Conservation (phyloP, 2,113 vertebrate species). For the Onychorhynchus coronatus region DNA sequence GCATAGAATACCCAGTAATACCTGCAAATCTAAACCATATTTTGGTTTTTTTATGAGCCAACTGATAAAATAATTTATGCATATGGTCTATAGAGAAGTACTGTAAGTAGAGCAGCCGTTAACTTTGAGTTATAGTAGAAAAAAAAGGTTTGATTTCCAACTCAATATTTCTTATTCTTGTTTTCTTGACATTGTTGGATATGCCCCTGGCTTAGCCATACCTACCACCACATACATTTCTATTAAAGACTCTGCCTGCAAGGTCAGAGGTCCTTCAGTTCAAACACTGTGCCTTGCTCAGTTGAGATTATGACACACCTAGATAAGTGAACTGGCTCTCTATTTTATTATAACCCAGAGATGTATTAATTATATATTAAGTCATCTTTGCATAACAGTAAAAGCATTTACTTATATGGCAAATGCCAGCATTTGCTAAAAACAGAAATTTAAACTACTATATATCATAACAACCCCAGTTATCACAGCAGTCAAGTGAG, state of each 20-base stretch:
- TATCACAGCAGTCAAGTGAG: neutral
- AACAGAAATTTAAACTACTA: neutral
- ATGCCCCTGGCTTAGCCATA: neutral
- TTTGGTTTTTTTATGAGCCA: neutral
- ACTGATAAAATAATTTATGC: neutral
- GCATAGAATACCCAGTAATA: neutral
- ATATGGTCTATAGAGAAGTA: neutral
- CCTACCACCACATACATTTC: neutral
- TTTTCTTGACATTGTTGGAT: neutral
- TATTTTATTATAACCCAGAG: neutral
- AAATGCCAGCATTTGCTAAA: neutral
- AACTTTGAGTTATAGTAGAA: neutral
- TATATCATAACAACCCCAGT: neutral
- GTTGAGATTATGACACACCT: neutral
- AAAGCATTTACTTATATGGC: neutral
- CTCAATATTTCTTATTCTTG: neutral
- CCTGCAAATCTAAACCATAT: neutral
- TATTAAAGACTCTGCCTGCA: neutral
- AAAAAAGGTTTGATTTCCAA: neutral
- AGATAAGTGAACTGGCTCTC: neutral
- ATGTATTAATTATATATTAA: neutral
- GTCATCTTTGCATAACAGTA: neutral
- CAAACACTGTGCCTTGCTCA: neutral
- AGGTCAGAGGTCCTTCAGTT: neutral
- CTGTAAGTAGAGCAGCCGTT: neutral